Evolutionary conservation across 2,888 invertebrate species (phyloP), one percentile per base, ranked within the genome.

Genomic region (Hipparchia semele): DNA sequence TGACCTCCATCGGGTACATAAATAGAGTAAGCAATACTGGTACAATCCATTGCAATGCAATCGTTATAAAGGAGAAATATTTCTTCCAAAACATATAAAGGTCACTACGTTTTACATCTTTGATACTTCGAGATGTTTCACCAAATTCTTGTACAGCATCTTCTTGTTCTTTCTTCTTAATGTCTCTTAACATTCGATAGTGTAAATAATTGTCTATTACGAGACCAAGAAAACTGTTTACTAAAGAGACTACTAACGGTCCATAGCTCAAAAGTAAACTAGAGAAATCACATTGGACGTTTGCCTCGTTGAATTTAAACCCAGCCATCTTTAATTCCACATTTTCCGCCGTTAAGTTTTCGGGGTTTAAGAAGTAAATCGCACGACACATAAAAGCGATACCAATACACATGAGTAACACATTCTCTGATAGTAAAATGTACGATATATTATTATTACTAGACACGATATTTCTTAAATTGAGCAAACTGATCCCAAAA

Each of bases 201-300:
- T 92, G 91, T 87, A 92, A 86, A 72, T 91, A 93, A 79, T 92
- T 92, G 72, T 93, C 90, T 72, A 94, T 90, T 0, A 92, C 80
- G 1, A 93, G 81, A 69, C 86, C 90, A 9, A 92, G 56, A 76
- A 94, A 94, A 76, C 92, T 93, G 76, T 94, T 94, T 0, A 92
- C 90, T 60, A 92, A 79, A 5, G 94, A 89, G 49, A 91, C 81
- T 45, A 92, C 84, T 13, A 91, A 75, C 1, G 93, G 93, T 59
- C 92, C 92, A 23, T 91, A 94, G 60, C 87, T 87, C 77, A 89
- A 81, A 13, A 94, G 76, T 10, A 90, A 78, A 56, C 86, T 80
- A 66, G 80, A 74, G 72, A 88, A 89, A 56, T 84, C 86, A 75
- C 94, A 94, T 45, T 84, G 77, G 39, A 73, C 9, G 10, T 73